A percentile compares a stretch with the other conserved stretches of the same genome.
These are phyloP conservation scores for Drosophila colorata DNA, from an alignment of 2,888 invertebrate genomes.

Conservation along the genomic window DNA sequence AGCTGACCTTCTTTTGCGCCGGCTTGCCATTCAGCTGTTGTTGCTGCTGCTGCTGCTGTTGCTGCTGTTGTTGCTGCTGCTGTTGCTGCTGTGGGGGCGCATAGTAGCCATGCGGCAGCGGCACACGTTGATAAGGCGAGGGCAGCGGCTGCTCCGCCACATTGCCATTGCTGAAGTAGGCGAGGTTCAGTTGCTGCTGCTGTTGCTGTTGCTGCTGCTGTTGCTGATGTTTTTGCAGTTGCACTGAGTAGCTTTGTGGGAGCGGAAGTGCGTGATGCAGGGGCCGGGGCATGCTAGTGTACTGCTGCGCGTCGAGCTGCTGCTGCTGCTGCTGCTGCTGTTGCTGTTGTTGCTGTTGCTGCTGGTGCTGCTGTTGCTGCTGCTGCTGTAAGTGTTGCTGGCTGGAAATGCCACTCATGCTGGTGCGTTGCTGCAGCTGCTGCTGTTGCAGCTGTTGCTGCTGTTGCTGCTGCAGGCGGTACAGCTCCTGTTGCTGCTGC, in stretches of 20 bases:
- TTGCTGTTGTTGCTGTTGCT: constrained; percentile 79
- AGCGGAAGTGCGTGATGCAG: constrained; percentile 56
- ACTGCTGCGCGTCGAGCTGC: constrained; percentile 72
- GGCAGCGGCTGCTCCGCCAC: constrained; percentile 49
- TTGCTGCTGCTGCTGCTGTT: constrained; percentile 82
- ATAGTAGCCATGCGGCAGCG: constrained; percentile 86
- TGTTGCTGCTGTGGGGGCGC: constrained; percentile 44
- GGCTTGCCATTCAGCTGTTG: constrained; percentile 85
- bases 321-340: constrained; percentile 75
- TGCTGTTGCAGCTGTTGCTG: constrained; percentile 73
- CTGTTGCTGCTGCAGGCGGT: constrained; percentile 77
- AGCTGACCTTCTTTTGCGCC: constrained; percentile 89
- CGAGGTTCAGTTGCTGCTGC: constrained; percentile 60
- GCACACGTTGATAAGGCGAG: constrained; percentile 88
- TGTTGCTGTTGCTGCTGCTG: constrained; percentile 74
- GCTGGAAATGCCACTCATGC: constrained; percentile 84
- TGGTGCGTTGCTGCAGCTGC: constrained; percentile 83
- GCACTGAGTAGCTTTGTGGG: constrained; percentile 79
- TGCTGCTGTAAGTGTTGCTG: constrained; percentile 79
- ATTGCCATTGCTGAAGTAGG: constrained; percentile 81
- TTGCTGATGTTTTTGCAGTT: constrained; percentile 72
- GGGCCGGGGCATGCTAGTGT: constrained; percentile 68
- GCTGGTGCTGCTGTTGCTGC: constrained; percentile 76
- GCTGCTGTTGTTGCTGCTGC: constrained; percentile 82
- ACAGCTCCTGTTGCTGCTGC: constrained; percentile 77